Percentiles rank a stretch among this genome's conserved stretches.
phyloP scores from a whole-genome alignment of 1,140 invertebrate species.

The Calephelis virginiensis region DNA sequence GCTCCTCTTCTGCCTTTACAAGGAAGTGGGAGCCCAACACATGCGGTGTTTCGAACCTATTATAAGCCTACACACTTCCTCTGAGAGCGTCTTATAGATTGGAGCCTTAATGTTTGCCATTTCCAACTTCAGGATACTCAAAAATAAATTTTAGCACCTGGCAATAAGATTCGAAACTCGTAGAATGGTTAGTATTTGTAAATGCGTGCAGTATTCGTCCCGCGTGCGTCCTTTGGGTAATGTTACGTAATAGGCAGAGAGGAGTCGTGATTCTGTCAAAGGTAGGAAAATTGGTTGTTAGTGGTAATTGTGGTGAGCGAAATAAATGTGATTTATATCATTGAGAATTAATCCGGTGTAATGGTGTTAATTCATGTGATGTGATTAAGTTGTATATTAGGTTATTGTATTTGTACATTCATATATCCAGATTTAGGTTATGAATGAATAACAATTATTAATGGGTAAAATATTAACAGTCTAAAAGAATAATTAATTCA shows the following conservation, averaged over 20 bases:
- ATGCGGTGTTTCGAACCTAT: conserved; percentile 47
- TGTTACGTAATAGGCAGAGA: conserved; percentile 73
- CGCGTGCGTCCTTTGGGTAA: conserved; percentile 72
- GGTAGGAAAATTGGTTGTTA: conserved; percentile 76
- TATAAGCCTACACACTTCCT: conserved; percentile 51
- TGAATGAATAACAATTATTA: too few species aligned
- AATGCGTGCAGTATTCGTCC: conserved; percentile 47
- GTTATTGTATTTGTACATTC: too few species aligned
- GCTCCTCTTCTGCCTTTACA: conserved; percentile 44
- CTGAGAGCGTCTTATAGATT: conserved; percentile 47
- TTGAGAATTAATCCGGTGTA: conserved; percentile 29
- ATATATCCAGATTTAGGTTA: too few species aligned
- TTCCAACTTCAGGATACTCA: conserved; percentile 14
- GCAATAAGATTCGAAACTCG: conserved; percentile 41
- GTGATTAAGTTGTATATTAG: background rate
- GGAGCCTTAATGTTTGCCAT: conserved; percentile 27
- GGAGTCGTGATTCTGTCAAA: conserved; percentile 72
- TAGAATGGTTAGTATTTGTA: conserved; percentile 40
- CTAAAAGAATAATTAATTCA: too few species aligned
- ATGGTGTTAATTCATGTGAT: background rate
- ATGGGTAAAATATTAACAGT: too few species aligned
- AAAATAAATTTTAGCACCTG: conserved; percentile 39
- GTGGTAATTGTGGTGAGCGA: conserved; percentile 58
- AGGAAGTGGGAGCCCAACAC: conserved; percentile 46
- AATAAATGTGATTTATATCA: conserved; percentile 55